Evolutionary conservation across 2,888 invertebrate species (phyloP).

Genomic region (Drosophila paramelanica): DNA sequence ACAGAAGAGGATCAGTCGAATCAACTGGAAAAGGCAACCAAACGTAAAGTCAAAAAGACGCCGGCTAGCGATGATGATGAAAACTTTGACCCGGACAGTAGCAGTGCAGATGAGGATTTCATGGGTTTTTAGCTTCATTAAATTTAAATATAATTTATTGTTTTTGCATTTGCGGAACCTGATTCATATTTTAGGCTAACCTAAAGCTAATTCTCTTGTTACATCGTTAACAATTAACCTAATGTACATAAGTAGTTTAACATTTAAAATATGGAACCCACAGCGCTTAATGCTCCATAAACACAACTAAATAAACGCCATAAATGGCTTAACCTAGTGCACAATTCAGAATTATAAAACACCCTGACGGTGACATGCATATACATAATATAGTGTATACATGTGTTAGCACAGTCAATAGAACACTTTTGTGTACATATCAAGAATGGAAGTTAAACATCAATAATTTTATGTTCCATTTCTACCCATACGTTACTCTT

Average conservation of each 20-base stretch:
- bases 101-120: slow-evolving; percentile 56
- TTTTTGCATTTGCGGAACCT: slow-evolving; percentile 50
- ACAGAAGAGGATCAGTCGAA: slow-evolving; percentile 14
- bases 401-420: slow-evolving; percentile 74
- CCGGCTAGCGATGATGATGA: slow-evolving; percentile 23
- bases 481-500: slow-evolving; percentile 85
- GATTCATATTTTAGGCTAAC: slow-evolving; percentile 50
- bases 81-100: slow-evolving; percentile 30
- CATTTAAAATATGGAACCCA: slow-evolving; percentile 55
- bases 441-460: slow-evolving; percentile 52
- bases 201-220: slow-evolving; percentile 39
- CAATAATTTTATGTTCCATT: slow-evolving; percentile 76
- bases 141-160: slow-evolving; percentile 51
- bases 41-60: slow-evolving; percentile 3
- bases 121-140: slow-evolving; percentile 48
- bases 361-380: slow-evolving; percentile 14
- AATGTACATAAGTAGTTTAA: slow-evolving; percentile 49
- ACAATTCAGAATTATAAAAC: slow-evolving; percentile 44
- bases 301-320: slow-evolving; percentile 41
- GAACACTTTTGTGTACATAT: slow-evolving; percentile 63
- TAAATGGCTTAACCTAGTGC: slow-evolving; percentile 46
- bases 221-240: slow-evolving; percentile 57
- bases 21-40: slow-evolving; percentile 4
- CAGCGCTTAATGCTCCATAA: slow-evolving; percentile 31
- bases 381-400: slow-evolving; percentile 24